Evolutionary conservation across 1,140 invertebrate species (phyloP).

Genomic region (Brachionus sp.): DNA sequence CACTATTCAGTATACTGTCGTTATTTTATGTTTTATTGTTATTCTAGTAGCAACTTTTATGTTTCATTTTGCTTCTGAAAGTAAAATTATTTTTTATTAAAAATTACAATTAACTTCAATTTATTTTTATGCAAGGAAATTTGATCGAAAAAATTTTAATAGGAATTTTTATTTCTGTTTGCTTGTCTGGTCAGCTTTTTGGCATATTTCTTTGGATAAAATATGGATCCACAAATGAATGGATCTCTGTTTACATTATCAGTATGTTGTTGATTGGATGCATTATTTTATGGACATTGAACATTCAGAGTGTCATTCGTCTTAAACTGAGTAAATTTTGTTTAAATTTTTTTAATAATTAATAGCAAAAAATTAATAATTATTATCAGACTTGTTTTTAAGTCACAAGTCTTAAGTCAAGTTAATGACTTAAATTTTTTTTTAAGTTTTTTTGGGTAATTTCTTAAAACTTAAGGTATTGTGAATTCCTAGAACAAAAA

Average conservation of each 20-base stretch:
- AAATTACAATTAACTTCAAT: not conserved
- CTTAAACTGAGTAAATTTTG: not conserved
- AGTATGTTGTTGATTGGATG: not conserved
- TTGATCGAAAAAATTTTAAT: not conserved
- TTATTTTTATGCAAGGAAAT: slow-evolving; percentile 2
- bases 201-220: not conserved
- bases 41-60: not conserved
- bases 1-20: slow-evolving; percentile 3
- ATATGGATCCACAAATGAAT: not conserved
- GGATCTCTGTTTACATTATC: not conserved
- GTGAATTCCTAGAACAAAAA: no score
- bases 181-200: not conserved
- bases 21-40: not conserved
- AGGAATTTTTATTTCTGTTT: not conserved
- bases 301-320: not conserved
- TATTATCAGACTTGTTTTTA: not conserved
- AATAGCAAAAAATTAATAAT: not conserved
- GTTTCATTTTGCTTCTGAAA: slow-evolving; percentile 21
- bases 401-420: no score
- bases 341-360: no score
- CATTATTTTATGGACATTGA: not conserved
- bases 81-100: not conserved
- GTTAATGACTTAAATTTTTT: no score
- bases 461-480: no score
- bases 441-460: no score